These are phyloP conservation scores for Gambusia affinis DNA, from an alignment of 2,113 vertebrate genomes.

Conservation along the genomic window DNA sequence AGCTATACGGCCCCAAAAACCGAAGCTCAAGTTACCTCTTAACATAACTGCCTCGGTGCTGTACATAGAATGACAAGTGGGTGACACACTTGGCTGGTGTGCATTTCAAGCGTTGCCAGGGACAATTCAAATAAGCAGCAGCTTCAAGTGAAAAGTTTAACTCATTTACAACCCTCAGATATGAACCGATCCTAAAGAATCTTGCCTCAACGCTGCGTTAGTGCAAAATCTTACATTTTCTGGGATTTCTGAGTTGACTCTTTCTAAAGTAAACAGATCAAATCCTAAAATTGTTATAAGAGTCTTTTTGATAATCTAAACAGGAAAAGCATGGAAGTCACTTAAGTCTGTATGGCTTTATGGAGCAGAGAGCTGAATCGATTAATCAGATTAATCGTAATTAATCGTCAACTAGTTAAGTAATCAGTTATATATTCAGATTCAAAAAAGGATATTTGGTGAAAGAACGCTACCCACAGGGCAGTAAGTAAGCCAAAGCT, in stretches of 20 bases:
- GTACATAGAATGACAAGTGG: not conserved
- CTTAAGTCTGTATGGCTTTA: too few species aligned
- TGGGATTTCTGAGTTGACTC: not conserved
- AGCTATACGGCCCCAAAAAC: not conserved
- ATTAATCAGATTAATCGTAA: too few species aligned
- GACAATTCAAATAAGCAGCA: slow-evolving; percentile 26
- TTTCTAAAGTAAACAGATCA: not conserved
- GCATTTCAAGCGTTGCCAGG: not conserved
- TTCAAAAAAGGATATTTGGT: too few species aligned
- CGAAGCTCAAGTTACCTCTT: not conserved
- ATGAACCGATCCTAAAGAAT: not conserved
- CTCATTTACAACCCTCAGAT: not conserved
- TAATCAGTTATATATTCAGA: too few species aligned
- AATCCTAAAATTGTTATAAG: too few species aligned
- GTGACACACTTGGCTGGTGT: slow-evolving; percentile 1
- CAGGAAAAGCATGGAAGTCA: not conserved
- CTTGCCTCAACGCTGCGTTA: not conserved
- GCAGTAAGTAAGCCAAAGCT: too few species aligned
- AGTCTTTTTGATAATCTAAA: not conserved
- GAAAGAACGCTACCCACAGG: too few species aligned
- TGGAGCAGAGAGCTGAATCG: too few species aligned
- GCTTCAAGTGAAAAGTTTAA: slow-evolving; percentile 9
- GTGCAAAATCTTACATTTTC: not conserved
- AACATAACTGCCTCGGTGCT: not conserved
- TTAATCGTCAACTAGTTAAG: too few species aligned